These are phyloP conservation scores for Hippoglossus hippoglossus DNA, from an alignment of 2,797 vertebrate genomes.

Conservation along the genomic window DNA sequence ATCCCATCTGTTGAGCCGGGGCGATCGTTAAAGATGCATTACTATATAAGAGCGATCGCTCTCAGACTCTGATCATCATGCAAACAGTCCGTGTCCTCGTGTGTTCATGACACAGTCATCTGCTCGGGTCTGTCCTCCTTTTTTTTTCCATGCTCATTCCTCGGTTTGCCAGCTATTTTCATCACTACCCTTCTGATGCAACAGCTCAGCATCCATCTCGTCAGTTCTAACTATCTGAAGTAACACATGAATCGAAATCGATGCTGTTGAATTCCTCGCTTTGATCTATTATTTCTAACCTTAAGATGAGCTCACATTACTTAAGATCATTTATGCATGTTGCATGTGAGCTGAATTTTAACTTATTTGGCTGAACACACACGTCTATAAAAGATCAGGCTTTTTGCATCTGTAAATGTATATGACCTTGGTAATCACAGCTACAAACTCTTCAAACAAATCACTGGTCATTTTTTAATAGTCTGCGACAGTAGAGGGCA, in stretches of 20 bases:
- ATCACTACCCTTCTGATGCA: constrained; percentile 76
- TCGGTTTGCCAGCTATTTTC: constrained; percentile 73
- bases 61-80: constrained; percentile 46
- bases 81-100: constrained; percentile 36
- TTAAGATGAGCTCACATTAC: constrained; percentile 61
- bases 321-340: constrained; percentile 73
- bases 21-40: constrained; percentile 49
- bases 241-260: constrained; percentile 67
- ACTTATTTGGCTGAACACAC: constrained; percentile 24
- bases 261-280: constrained; percentile 58
- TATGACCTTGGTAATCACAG: constrained; percentile 41
- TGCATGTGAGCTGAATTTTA: constrained; percentile 51
- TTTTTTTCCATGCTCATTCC: constrained; percentile 51
- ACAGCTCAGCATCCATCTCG: constrained; percentile 62
- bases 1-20: constrained; percentile 45
- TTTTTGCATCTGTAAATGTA: constrained; percentile 32
- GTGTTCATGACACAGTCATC: constrained; percentile 66
- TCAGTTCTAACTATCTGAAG: constrained; percentile 67
- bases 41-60: constrained; percentile 44
- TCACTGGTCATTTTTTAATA: too few relatives aligned
- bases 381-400: constrained; percentile 8
- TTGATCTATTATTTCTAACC: constrained; percentile 80
- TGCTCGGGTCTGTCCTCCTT: constrained; percentile 43
- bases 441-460: constrained; percentile 28
- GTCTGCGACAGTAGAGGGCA: too few relatives aligned